phyloP scores from a whole-genome alignment of 2,888 invertebrate genomes.

The Ectropis crepuscularia region DNA sequence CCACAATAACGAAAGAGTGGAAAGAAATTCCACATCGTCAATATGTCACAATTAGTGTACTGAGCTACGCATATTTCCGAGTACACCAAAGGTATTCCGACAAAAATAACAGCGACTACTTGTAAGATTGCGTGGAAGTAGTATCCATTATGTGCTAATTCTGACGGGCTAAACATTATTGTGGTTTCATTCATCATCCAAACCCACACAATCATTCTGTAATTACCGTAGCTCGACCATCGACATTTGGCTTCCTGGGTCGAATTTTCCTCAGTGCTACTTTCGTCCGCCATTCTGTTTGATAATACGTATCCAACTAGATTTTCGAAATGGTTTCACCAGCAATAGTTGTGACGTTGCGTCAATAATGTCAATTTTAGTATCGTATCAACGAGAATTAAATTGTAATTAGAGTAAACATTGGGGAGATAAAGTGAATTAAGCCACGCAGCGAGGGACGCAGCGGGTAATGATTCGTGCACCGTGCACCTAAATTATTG shows the following conservation, averaged over 20 bases:
- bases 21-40: slow-evolving; percentile 72
- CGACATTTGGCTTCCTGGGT: slow-evolving; percentile 50
- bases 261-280: slow-evolving; percentile 49
- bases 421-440: slow-evolving; percentile 78
- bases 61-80: slow-evolving; percentile 75
- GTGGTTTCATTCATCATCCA: slow-evolving; percentile 74
- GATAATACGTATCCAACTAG: slow-evolving; percentile 45
- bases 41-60: slow-evolving; percentile 66
- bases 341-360: slow-evolving; percentile 21
- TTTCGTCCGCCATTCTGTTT: slow-evolving; percentile 35
- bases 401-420: slow-evolving; percentile 71
- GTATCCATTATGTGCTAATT: slow-evolving; percentile 66
- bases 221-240: slow-evolving; percentile 65
- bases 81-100: slow-evolving; percentile 73
- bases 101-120: slow-evolving; percentile 57
- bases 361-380: slow-evolving; percentile 44
- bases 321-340: slow-evolving; percentile 35
- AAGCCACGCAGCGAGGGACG: slow-evolving; percentile 68
- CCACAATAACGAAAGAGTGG: slow-evolving; percentile 69
- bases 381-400: slow-evolving; percentile 57
- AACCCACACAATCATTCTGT: slow-evolving; percentile 65
- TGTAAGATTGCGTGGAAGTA: slow-evolving; percentile 59
- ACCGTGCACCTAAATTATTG: slow-evolving; percentile 83
- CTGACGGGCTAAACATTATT: slow-evolving; percentile 56
- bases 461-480: slow-evolving; percentile 84